Evolutionary conservation across 2,888 invertebrate species (phyloP).

Genomic region (Meteorus colon): DNA sequence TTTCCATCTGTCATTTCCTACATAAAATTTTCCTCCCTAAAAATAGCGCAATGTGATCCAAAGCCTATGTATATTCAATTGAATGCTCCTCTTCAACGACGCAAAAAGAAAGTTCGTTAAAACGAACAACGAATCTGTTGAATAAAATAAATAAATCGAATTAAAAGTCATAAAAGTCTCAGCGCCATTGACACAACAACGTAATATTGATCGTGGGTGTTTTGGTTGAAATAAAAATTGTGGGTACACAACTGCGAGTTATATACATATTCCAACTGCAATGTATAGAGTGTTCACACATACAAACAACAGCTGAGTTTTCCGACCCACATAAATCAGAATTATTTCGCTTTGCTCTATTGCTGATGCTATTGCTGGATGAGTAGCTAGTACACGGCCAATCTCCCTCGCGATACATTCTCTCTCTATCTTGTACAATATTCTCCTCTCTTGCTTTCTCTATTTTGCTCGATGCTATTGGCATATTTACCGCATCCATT

Average conservation of each 20-base stretch:
- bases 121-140: background rate
- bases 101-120: background rate
- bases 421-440: slow-evolving; percentile 13
- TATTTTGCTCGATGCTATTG: slow-evolving; percentile 50
- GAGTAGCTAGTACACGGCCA: slow-evolving; percentile 23
- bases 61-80: too few species aligned
- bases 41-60: too few species aligned
- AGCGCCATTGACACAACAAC: background rate
- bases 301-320: slow-evolving; percentile 49
- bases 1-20: background rate
- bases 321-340: slow-evolving; percentile 55
- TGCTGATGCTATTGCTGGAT: slow-evolving; percentile 51
- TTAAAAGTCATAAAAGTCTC: slow-evolving; percentile 40
- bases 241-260: slow-evolving; percentile 20
- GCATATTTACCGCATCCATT: slow-evolving; percentile 55
- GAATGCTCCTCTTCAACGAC: too few species aligned
- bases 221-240: slow-evolving; percentile 48
- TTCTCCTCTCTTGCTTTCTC: slow-evolving; percentile 29
- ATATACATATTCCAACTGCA: slow-evolving; percentile 30
- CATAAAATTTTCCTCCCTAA: background rate
- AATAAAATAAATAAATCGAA: slow-evolving; percentile 37
- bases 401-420: slow-evolving; percentile 43
- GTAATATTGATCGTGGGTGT: slow-evolving; percentile 38
- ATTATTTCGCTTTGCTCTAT: slow-evolving; percentile 55
- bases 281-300: slow-evolving; percentile 44